Percentiles rank a stretch among this genome's conserved stretches.
phyloP scores from a whole-genome alignment of 2,113 vertebrate genomes.

The Pongo abelii region DNA sequence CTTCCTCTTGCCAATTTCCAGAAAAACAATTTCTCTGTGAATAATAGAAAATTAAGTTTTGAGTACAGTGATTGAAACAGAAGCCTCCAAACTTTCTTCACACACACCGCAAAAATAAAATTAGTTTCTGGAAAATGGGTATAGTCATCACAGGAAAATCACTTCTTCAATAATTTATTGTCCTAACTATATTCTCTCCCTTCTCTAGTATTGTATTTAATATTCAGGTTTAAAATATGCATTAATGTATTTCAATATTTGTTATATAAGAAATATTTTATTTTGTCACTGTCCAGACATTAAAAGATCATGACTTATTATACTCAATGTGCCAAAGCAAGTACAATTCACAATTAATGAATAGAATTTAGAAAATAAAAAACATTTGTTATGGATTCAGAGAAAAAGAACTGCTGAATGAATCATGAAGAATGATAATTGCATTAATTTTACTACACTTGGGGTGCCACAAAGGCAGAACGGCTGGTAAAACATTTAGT shows the following conservation, averaged over 20 bases:
- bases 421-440: conserved; percentile 26
- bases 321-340: neutral
- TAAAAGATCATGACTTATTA: neutral
- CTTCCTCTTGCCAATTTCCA: neutral
- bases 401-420: neutral
- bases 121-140: neutral
- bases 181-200: neutral
- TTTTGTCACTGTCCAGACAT: neutral
- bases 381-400: neutral
- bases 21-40: neutral
- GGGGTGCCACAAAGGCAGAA: conserved; percentile 53
- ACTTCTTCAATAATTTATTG: neutral
- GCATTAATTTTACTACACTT: conserved; percentile 47
- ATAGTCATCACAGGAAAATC: neutral
- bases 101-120: neutral
- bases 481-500: conserved; percentile 50
- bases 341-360: conserved; percentile 1
- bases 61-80: neutral
- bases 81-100: neutral
- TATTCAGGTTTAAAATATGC: neutral
- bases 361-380: conserved; percentile 22
- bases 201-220: neutral
- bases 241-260: neutral
- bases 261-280: neutral
- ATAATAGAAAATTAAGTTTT: neutral